phyloP scores from a whole-genome alignment of 1,140 invertebrate genomes.

The Tetragonula clypearis region DNA sequence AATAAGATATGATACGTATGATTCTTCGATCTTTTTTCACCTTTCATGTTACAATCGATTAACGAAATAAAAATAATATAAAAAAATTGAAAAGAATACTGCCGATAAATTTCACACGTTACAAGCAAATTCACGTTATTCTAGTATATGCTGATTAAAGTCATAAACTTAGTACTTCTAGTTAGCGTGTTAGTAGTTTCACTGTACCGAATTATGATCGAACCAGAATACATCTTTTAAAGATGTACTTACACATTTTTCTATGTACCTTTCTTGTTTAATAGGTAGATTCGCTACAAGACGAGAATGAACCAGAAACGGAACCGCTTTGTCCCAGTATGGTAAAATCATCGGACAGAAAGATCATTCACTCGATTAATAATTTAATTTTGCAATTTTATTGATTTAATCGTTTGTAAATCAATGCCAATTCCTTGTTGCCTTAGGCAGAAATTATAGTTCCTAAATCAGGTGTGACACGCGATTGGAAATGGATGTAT shows the following conservation, averaged over 20 bases:
- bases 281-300: neutral
- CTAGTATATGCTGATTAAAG: too few relatives aligned
- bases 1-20: neutral
- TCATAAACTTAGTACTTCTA: neutral
- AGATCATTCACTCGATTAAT: neutral
- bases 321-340: slow-evolving; percentile 12
- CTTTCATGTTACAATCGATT: neutral
- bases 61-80: neutral
- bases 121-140: neutral
- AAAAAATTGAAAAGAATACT: neutral
- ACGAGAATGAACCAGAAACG: neutral
- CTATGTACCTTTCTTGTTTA: neutral
- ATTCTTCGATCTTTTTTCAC: neutral
- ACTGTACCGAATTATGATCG: neutral
- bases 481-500: slow-evolving; percentile 81
- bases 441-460: slow-evolving; percentile 77
- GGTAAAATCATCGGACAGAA: neutral
- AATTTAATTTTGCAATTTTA: neutral
- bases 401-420: neutral
- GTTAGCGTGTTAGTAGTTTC: too few relatives aligned
- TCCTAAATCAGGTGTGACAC: slow-evolving; percentile 79
- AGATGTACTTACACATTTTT: too few relatives aligned
- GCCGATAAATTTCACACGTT: neutral
- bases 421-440: neutral
- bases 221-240: neutral